Conservation (phyloP, 2,113 vertebrate genomes). For the Cyanocitta stelleri region DNA sequence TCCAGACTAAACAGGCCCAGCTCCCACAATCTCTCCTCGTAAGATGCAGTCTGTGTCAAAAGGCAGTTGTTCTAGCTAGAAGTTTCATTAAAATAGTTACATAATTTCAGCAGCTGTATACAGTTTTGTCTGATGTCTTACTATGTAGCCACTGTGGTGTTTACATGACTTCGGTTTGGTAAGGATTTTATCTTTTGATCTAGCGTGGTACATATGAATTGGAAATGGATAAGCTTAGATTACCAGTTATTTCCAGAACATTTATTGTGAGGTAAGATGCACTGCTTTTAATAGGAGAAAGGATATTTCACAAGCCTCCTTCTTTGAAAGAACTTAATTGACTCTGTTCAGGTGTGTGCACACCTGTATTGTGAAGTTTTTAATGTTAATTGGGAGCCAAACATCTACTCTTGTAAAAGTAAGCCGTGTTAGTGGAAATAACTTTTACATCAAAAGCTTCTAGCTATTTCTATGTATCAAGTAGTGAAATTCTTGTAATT, state of each 20-base stretch:
- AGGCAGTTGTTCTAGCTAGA: neutral
- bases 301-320: accelerated
- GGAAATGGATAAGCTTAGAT: neutral
- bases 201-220: accelerated
- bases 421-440: neutral
- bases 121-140: neutral
- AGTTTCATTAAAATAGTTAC: neutral
- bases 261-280: neutral
- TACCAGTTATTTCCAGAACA: neutral
- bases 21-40: accelerated
- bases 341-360: neutral
- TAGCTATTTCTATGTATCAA: neutral
- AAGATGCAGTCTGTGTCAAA: neutral
- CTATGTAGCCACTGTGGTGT: accelerated
- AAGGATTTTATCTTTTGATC: neutral
- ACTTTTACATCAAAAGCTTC: neutral
- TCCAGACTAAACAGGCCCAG: neutral
- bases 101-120: neutral
- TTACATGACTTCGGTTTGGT: neutral
- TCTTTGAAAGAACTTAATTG: neutral
- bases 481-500: neutral
- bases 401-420: neutral
- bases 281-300: neutral
- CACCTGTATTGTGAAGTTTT: neutral
- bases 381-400: neutral